Conservation (phyloP, 2,888 invertebrate genomes). For the Dendrolimus houi region DNA sequence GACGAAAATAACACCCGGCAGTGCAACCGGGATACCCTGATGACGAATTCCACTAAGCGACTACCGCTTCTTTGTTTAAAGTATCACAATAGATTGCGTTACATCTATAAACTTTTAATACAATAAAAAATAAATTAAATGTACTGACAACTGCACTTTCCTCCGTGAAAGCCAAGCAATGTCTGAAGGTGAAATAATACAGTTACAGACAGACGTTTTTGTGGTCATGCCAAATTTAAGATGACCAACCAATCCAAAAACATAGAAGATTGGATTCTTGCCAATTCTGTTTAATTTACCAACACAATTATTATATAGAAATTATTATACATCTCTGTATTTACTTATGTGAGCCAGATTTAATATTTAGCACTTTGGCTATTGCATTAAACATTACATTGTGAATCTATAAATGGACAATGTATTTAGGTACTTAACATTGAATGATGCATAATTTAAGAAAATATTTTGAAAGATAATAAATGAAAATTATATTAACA, state of each 20-base stretch:
- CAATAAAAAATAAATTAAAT: conserved; percentile 6
- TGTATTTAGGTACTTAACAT: too few relatives aligned
- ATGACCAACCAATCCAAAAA: conserved; percentile 39
- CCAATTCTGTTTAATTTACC: conserved; percentile 27
- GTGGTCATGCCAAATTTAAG: conserved; percentile 58
- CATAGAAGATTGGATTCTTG: conserved; percentile 49
- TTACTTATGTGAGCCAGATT: too few relatives aligned
- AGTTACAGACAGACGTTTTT: conserved; percentile 38
- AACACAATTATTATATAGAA: not conserved
- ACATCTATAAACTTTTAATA: conserved; percentile 12
- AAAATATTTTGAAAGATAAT: too few relatives aligned
- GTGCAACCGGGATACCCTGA: conserved; percentile 59
- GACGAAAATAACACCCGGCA: conserved; percentile 72
- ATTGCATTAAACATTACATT: too few relatives aligned
- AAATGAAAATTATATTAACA: too few relatives aligned
- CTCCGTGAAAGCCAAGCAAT: conserved; percentile 27
- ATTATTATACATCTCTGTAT: not conserved
- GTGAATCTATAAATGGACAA: too few relatives aligned
- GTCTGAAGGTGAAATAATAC: conserved; percentile 58
- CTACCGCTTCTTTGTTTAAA: conserved; percentile 43
- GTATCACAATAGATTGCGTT: conserved; percentile 24
- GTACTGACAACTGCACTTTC: conserved; percentile 19
- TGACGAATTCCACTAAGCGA: conserved; percentile 47
- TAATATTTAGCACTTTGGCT: too few relatives aligned
- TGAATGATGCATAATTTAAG: too few relatives aligned